phyloP scores from a whole-genome alignment of 1,140 invertebrate species.

The Drosophila tsacasi region DNA sequence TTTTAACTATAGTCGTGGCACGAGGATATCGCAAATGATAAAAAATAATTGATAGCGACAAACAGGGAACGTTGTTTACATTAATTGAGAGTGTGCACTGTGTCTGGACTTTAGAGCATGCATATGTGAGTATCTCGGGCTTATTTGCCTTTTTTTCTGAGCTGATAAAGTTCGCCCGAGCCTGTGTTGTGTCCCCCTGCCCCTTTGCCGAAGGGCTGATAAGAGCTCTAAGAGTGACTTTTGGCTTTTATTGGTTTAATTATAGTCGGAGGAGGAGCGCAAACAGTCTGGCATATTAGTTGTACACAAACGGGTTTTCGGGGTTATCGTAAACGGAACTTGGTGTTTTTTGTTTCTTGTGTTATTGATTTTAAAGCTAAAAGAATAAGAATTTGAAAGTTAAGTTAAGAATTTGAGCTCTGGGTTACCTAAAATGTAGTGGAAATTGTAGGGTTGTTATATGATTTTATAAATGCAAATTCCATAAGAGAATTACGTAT shows the following conservation, averaged over 20 bases:
- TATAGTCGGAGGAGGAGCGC: background rate
- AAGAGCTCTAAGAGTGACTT: constrained; percentile 7
- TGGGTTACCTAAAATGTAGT: too few relatives aligned
- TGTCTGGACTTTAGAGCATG: constrained; percentile 27
- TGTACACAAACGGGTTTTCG: constrained; percentile 15
- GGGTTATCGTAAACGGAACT: constrained; percentile 30
- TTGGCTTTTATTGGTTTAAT: constrained; percentile 30
- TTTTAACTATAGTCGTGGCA: constrained; percentile 6
- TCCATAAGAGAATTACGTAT: background rate
- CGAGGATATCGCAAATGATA: background rate
- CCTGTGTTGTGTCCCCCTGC: background rate
- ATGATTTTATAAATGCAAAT: background rate
- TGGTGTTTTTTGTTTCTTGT: background rate
- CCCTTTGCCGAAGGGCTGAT: constrained; percentile 24
- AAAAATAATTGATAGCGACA: constrained; percentile 21
- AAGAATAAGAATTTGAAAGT: background rate
- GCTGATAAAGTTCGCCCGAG: constrained; percentile 17
- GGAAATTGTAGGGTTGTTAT: too few relatives aligned
- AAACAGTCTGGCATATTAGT: constrained; percentile 7
- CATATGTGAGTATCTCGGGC: constrained; percentile 16
- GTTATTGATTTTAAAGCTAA: background rate
- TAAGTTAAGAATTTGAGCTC: background rate
- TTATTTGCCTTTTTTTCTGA: constrained; percentile 14
- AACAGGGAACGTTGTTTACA: constrained; percentile 27
- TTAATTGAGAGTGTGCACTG: constrained; percentile 9